Evolutionary conservation across 2,797 vertebrate genomes (phyloP), one percentile per base, ranked within the genome.

Genomic region (Mormyrus hasselquistii): DNA sequence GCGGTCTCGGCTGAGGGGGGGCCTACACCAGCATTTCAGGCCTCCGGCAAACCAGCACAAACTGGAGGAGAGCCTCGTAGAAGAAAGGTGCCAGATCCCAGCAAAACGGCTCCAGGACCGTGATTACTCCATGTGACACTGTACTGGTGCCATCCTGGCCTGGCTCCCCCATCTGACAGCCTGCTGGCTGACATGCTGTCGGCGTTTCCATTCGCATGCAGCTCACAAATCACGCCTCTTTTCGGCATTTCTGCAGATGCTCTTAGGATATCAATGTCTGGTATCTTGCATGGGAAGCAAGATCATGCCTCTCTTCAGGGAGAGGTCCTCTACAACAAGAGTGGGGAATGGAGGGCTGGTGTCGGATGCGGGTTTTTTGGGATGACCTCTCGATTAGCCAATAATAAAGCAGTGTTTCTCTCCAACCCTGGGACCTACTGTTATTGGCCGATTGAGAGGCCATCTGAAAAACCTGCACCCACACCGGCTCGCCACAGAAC

Each of bases 131-230:
- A 57, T 16, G 85, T 16, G 25, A 57, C 53, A 55, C 52, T 19
- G 50, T 41, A 38, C 50, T 3, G 6, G 14, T 38, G 85, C 85
- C 85, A 55, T 86, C 50, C 49, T 38, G 50, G 22, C 50, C 50
- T 4, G 6, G 34, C 4, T 38, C 5, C 12, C 25, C 53, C 10
- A 52, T 14, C 53, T 41, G 50, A 57, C 50, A 19, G 29, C 14
- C 85, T 57, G 34, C 50, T 86, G 85, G 85, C 25, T 59, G 85
- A 86, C 85, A 86, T 57, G 53, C 50, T 55, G 53, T 19, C 38
- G 25, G 53, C 29, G 4, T 59, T 86, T 38, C 25, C 85, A 86
- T 19, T 57, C 2, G 29, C 16, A 22, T 34, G 59, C 53, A 59
- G 50, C 85, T 41, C 53, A 38, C 29, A 9, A 84, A 84, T 84